These are phyloP conservation scores for Sphyrna mokarran DNA, from an alignment of 2,113 vertebrate species.

Conservation along the genomic window DNA sequence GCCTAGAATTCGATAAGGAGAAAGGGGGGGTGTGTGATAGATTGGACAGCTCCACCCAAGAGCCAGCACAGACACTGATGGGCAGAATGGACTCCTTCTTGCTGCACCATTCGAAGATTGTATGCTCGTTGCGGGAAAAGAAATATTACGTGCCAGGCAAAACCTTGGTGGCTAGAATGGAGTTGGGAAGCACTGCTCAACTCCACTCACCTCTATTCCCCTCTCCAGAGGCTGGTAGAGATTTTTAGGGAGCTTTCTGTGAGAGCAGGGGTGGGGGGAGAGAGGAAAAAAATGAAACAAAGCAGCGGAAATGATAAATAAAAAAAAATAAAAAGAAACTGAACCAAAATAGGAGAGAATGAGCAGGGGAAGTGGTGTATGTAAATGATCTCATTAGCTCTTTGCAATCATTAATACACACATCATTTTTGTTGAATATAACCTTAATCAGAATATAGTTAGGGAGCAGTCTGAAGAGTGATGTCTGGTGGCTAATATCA, in stretches of 20 bases:
- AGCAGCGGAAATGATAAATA: slow-evolving; percentile 36
- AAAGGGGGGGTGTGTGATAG: slow-evolving; percentile 37
- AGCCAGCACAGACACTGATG: background rate
- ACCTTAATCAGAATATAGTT: background rate
- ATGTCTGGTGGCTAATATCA: background rate
- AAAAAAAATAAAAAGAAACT: background rate
- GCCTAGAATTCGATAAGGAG: slow-evolving; percentile 19
- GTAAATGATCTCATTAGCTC: slow-evolving; percentile 22
- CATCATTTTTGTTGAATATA: background rate
- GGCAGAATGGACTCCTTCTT: background rate
- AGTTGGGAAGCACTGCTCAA: background rate
- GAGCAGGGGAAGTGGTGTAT: slow-evolving; percentile 43
- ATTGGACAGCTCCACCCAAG: background rate
- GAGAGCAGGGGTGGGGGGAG: background rate
- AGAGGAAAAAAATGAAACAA: too few species aligned
- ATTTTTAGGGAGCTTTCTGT: background rate
- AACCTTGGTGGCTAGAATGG: background rate
- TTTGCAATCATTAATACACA: background rate
- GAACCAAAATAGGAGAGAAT: slow-evolving; percentile 43
- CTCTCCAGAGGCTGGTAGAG: background rate
- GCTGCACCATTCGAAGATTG: background rate
- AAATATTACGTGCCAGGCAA: background rate
- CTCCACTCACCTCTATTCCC: background rate
- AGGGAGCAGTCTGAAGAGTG: background rate
- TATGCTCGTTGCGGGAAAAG: background rate